Percentiles rank a stretch among this genome's conserved stretches.
These are phyloP conservation scores for Drosophila anomalata DNA, from an alignment of 2,888 invertebrate species.

Conservation along the genomic window DNA sequence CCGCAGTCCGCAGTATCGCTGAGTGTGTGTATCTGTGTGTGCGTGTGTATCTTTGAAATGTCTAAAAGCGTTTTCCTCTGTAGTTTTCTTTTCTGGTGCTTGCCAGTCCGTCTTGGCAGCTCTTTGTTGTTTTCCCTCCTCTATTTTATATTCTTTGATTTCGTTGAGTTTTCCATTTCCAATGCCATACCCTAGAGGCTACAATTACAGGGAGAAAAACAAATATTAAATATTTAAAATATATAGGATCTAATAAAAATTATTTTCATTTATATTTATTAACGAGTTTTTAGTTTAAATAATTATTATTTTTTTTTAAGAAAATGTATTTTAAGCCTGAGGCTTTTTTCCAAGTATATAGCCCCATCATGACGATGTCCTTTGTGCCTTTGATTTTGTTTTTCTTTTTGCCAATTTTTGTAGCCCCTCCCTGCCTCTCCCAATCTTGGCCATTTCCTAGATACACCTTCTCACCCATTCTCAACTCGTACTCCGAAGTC, in stretches of 20 bases:
- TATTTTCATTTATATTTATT: background rate
- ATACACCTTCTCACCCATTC: constrained; percentile 61
- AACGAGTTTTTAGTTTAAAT: background rate
- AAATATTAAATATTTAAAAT: constrained; percentile 8
- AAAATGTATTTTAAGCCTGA: background rate
- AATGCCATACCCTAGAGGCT: constrained; percentile 8
- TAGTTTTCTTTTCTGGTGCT: constrained; percentile 60
- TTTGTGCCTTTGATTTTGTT: constrained; percentile 43
- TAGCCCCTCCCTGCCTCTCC: background rate
- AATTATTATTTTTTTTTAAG: background rate
- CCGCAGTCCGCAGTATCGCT: constrained; percentile 1
- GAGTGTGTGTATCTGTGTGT: constrained; percentile 22
- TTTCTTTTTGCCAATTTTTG: constrained; percentile 55
- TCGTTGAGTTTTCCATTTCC: constrained; percentile 61
- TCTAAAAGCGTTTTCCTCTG: constrained; percentile 62
- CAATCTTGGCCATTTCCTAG: background rate
- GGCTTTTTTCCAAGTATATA: constrained; percentile 48
- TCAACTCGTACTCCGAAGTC: constrained; percentile 60
- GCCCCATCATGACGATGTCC: constrained; percentile 64
- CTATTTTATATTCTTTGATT: constrained; percentile 66
- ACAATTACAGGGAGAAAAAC: background rate
- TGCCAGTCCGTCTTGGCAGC: constrained; percentile 43
- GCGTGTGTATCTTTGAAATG: constrained; percentile 58
- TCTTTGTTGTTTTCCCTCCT: constrained; percentile 44
- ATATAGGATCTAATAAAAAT: background rate